Conservation (phyloP, 2,113 vertebrate species). For the Coreoperca whiteheadi region DNA sequence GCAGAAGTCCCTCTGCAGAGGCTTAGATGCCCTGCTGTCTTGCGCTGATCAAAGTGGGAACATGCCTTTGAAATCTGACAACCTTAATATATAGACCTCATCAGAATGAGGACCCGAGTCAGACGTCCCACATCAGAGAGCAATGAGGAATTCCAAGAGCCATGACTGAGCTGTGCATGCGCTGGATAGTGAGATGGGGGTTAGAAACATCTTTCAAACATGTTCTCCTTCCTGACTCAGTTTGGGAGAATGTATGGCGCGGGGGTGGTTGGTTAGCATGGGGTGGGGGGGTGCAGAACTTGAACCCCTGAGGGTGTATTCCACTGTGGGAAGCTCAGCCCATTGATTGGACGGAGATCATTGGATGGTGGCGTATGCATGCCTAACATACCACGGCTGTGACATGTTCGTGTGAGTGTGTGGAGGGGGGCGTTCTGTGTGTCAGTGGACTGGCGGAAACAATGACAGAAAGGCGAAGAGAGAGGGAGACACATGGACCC, state of each 20-base stretch:
- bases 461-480: background rate
- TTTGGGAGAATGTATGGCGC: constrained; percentile 42
- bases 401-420: constrained; percentile 66
- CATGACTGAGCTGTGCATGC: constrained; percentile 2
- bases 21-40: background rate
- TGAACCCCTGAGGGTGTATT: constrained; percentile 63
- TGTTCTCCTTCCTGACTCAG: constrained; percentile 47
- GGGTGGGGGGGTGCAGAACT: constrained; percentile 28
- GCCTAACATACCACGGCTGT: constrained; percentile 75
- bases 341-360: constrained; percentile 66
- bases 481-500: constrained; percentile 25
- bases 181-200: constrained; percentile 11
- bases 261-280: constrained; percentile 19
- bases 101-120: background rate
- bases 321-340: constrained; percentile 60
- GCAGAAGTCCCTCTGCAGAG: constrained; percentile 6
- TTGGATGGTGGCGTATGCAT: constrained; percentile 75
- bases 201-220: constrained; percentile 21
- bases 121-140: constrained; percentile 51
- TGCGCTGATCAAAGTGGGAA: constrained; percentile 44
- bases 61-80: constrained; percentile 62
- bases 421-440: constrained; percentile 26
- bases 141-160: constrained; percentile 39
- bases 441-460: constrained; percentile 16
- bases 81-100: constrained; percentile 27